Conservation (phyloP, 2,888 invertebrate genomes). For the Apocheima hispidaria region DNA sequence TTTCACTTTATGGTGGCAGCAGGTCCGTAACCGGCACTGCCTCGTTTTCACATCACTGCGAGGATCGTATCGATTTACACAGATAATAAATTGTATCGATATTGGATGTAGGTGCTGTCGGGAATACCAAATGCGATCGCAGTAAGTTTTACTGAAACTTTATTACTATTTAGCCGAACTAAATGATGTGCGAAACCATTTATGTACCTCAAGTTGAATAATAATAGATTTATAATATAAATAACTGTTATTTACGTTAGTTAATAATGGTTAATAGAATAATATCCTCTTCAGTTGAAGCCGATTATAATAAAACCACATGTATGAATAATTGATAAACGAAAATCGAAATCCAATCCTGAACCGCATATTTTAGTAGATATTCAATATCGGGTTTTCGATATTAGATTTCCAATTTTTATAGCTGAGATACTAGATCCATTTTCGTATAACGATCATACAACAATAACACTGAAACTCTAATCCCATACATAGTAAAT, state of each 20-base stretch:
- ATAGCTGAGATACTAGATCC: slow-evolving; percentile 38
- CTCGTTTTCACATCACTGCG: slow-evolving; percentile 56
- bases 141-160: slow-evolving; percentile 23
- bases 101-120: slow-evolving; percentile 39
- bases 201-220: not conserved
- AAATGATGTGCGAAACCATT: slow-evolving; percentile 12
- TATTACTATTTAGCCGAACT: slow-evolving; percentile 1
- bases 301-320: slow-evolving; percentile 22
- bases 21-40: slow-evolving; percentile 53
- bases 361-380: slow-evolving; percentile 9
- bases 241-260: not conserved
- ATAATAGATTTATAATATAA: not conserved
- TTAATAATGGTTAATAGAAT: slow-evolving; percentile 1
- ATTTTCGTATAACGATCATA: slow-evolving; percentile 46
- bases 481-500: slow-evolving; percentile 57
- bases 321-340: slow-evolving; percentile 17
- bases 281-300: slow-evolving; percentile 7
- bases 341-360: slow-evolving; percentile 22
- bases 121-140: slow-evolving; percentile 37
- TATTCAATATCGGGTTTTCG: slow-evolving; percentile 29
- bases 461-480: slow-evolving; percentile 50
- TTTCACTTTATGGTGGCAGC: slow-evolving; percentile 57
- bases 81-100: slow-evolving; percentile 49
- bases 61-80: slow-evolving; percentile 46
- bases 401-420: slow-evolving; percentile 34